Conservation (phyloP, 2,113 vertebrate genomes). For the Crocuta crocuta region DNA sequence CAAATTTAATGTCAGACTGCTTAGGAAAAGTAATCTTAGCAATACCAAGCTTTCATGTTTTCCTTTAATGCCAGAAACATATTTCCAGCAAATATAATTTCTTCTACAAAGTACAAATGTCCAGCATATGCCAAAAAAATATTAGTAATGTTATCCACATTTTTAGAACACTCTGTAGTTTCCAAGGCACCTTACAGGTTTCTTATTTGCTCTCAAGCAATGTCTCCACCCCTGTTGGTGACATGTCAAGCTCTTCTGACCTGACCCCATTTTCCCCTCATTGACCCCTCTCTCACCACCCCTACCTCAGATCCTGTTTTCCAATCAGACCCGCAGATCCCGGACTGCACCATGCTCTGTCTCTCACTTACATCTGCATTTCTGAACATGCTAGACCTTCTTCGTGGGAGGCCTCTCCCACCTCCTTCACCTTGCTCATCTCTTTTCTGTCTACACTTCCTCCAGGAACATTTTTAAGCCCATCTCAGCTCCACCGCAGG, state of each 20-base stretch:
- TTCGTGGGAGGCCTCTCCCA: neutral
- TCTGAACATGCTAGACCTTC: neutral
- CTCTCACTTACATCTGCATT: neutral
- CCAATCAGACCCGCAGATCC: neutral
- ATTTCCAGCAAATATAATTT: slow-evolving; percentile 60
- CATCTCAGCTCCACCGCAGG: too few relatives aligned
- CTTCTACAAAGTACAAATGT: slow-evolving; percentile 22
- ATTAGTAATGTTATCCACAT: neutral
- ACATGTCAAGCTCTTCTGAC: neutral
- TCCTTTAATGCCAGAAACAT: slow-evolving; percentile 40
- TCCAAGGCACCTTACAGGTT: neutral
- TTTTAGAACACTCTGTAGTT: neutral
- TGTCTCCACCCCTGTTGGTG: neutral
- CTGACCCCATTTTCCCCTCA: neutral
- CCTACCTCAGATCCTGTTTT: neutral
- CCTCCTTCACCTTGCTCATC: too few relatives aligned
- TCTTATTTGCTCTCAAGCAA: neutral
- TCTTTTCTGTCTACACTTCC: neutral
- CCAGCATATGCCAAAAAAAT: neutral
- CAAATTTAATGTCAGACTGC: neutral
- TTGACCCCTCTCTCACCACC: neutral
- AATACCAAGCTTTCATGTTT: slow-evolving; percentile 45
- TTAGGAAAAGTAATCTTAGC: slow-evolving; percentile 37
- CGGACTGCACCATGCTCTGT: fast-evolving
- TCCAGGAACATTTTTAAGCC: neutral